Base-by-base conservation (phyloP, 1,140 invertebrate species). In the Drosophila arizonae region DNA sequence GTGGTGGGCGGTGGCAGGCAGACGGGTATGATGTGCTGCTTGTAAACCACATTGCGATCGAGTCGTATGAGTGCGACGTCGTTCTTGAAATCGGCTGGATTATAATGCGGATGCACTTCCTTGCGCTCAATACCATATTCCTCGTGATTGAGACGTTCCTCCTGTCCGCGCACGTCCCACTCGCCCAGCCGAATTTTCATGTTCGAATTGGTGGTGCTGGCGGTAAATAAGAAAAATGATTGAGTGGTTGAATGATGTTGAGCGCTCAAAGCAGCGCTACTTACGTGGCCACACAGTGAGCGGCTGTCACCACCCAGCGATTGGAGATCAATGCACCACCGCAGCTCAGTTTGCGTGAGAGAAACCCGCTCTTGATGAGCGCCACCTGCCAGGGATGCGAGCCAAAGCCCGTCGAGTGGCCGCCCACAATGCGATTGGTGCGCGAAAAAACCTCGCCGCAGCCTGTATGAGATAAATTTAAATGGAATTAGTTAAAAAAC, bases 341-440 rank as follows among this genome's bases (percentile, higher is more conserved):
- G 89, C 97, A 98, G 2, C 97, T 96, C 3, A 98, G 94, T 85
- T 98, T 97, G 88, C 97, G 97, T 48, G 95, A 95, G 10, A 98
- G 92, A 84, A 98, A 98, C 36, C 96, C 96, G 30, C 96, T 96
- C 91, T 98, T 98, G 63, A 98, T 97, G 28, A 98, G 95, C 6
- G 97, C 97, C 21, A 96, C 97, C 93, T 98, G 97, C 97, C 97
- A 98, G n/a, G 97, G 97, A 93, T 98, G 97, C 43, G 96, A 96
- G 5, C 96, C 97, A 88, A 98, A 98, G 65, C 95, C 95, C 0
- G 97, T 95, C 46, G 96, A 96, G 78, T 97, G 96, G 1, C 97
- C 97, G n/a, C 97, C 97, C 1, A 98, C 97, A 70, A 98, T 98
- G 76, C 97, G 94, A 88, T 97, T 97, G 43, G 96, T 96, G 54